phyloP scores from a whole-genome alignment of 2,797 vertebrate species.

The Telmatherina bonti region DNA sequence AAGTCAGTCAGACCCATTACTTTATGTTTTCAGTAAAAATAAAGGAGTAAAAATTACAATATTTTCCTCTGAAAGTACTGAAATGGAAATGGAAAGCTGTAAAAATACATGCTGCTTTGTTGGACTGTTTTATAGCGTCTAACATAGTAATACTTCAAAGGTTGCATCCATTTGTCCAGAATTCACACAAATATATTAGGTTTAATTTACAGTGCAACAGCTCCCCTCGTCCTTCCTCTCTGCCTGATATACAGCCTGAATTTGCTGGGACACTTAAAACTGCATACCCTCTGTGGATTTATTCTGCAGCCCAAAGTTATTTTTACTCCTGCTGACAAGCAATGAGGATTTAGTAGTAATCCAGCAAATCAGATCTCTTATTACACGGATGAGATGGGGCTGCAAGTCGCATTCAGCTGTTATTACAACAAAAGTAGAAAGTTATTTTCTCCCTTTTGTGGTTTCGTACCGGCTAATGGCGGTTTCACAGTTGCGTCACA shows the following conservation, averaged over 20 bases:
- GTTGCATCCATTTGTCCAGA: neutral
- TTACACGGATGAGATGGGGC: constrained; percentile 68
- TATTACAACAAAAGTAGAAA: constrained; percentile 61
- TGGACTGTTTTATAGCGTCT: neutral
- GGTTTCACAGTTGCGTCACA: constrained; percentile 68
- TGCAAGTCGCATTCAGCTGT: constrained; percentile 46
- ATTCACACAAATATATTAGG: constrained; percentile 17
- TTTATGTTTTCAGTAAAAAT: neutral
- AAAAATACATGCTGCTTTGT: neutral
- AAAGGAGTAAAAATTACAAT: neutral
- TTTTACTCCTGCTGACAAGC: constrained; percentile 75
- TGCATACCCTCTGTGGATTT: constrained; percentile 63
- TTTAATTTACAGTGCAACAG: constrained; percentile 25
- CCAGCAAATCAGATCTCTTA: constrained; percentile 67
- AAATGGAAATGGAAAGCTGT: neutral
- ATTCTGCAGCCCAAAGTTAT: constrained; percentile 66
- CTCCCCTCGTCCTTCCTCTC: neutral
- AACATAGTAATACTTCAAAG: constrained; percentile 9
- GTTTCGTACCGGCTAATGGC: constrained; percentile 71
- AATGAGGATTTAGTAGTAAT: constrained; percentile 67
- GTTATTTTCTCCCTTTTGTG: constrained; percentile 66
- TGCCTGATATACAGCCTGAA: constrained; percentile 31
- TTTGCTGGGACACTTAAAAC: constrained; percentile 55
- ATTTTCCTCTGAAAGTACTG: neutral
- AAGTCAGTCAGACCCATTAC: neutral